A percentile compares a stretch with the other conserved stretches of the same genome.
Evolutionary conservation across 2,113 vertebrate genomes (phyloP).

Genomic region (Acanthisitta chloris): DNA sequence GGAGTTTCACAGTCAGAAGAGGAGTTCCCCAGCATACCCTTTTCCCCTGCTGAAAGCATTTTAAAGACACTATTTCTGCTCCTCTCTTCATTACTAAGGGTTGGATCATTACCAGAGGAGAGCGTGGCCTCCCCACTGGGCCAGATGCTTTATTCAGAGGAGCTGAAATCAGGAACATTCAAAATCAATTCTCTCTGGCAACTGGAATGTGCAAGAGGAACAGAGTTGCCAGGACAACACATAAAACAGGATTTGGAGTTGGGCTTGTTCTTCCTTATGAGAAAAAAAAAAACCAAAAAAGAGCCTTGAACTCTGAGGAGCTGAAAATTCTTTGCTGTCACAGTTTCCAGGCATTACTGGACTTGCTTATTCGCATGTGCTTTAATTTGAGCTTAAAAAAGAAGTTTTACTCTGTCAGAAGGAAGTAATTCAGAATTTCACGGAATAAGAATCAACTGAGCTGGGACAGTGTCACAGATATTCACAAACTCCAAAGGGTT

Average conservation of each 20-base stretch:
- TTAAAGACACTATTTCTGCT: not conserved
- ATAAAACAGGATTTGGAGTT: slow-evolving; percentile 26
- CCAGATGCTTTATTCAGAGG: slow-evolving; percentile 30
- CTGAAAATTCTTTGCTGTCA: slow-evolving; percentile 25
- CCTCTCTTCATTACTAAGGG: not conserved
- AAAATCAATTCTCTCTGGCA: slow-evolving; percentile 50
- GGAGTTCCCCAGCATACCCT: not conserved
- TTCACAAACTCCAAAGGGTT: no score
- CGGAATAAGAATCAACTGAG: not conserved
- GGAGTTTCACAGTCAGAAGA: not conserved
- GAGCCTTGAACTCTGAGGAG: not conserved
- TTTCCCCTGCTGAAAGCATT: not conserved
- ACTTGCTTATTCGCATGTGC: slow-evolving; percentile 23
- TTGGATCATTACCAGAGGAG: not conserved
- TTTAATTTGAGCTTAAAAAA: slow-evolving; percentile 49
- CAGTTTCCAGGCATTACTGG: not conserved
- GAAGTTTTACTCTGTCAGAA: slow-evolving; percentile 14
- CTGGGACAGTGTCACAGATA: not conserved
- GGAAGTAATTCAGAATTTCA: slow-evolving; percentile 3
- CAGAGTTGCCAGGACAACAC: slow-evolving; percentile 57
- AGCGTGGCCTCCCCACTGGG: not conserved
- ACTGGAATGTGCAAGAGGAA: slow-evolving; percentile 50
- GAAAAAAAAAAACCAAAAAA: not conserved
- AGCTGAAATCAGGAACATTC: slow-evolving; percentile 26
- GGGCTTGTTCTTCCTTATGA: not conserved